These are phyloP conservation scores for Palloptera scutellata DNA, from an alignment of 2,888 invertebrate species.

Conservation along the genomic window DNA sequence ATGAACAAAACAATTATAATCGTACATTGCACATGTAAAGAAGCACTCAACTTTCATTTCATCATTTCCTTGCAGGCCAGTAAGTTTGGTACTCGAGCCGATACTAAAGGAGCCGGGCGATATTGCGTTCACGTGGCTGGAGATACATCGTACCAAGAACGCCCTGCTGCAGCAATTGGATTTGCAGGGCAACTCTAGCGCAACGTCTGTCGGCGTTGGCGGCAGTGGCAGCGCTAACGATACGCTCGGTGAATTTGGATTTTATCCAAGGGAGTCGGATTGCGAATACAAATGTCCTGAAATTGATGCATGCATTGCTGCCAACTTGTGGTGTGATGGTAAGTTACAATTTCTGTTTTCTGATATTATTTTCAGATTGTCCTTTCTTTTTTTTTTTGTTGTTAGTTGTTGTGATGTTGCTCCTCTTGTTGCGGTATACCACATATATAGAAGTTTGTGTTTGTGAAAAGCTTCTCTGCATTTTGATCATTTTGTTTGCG, in stretches of 20 bases:
- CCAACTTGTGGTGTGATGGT: constrained; percentile 79
- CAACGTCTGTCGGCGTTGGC: constrained; percentile 38
- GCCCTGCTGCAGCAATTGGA: constrained; percentile 70
- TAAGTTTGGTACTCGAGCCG: constrained; percentile 74
- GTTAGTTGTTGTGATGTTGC: constrained; percentile 18
- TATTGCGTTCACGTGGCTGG: constrained; percentile 82
- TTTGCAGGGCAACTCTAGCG: constrained; percentile 59
- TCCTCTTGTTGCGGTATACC: constrained; percentile 8
- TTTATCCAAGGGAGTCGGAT: constrained; percentile 66
- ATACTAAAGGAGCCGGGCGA: constrained; percentile 76
- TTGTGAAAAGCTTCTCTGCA: too few species aligned
- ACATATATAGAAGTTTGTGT: too few species aligned
- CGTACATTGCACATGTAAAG: background rate
- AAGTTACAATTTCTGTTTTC: constrained; percentile 51
- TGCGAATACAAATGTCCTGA: constrained; percentile 75
- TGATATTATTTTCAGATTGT: constrained; percentile 5
- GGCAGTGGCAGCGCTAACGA: constrained; percentile 53
- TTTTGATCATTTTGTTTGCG: too few species aligned
- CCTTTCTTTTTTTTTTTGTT: background rate
- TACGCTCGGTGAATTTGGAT: constrained; percentile 63
- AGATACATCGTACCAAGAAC: constrained; percentile 72
- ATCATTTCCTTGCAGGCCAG: constrained; percentile 62
- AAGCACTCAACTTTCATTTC: constrained; percentile 8
- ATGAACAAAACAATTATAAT: too few species aligned
- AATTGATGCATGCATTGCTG: constrained; percentile 80